These are phyloP conservation scores for Malurus melanocephalus DNA, from an alignment of 2,113 vertebrate species.

Conservation along the genomic window DNA sequence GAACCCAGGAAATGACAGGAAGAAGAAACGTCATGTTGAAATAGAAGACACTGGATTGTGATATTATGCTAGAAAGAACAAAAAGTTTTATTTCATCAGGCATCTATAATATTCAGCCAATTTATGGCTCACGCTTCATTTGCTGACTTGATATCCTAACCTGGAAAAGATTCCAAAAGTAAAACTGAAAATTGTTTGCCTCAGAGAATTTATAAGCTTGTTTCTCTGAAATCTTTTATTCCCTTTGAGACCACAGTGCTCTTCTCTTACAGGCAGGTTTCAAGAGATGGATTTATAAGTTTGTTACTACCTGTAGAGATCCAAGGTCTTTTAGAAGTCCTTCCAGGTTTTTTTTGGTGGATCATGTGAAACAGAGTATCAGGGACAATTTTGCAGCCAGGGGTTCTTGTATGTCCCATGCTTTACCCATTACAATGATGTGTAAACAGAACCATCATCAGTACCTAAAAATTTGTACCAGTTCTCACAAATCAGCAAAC, in stretches of 20 bases:
- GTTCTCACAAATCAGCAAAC: not conserved
- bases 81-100: not conserved
- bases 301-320: not conserved
- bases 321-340: not conserved
- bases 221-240: not conserved
- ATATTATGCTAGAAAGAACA: not conserved
- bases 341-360: not conserved
- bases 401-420: not conserved
- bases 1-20: not conserved
- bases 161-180: not conserved
- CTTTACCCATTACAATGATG: not conserved
- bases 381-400: not conserved
- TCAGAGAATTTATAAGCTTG: not conserved
- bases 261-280: not conserved
- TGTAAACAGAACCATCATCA: not conserved
- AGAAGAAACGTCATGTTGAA: not conserved
- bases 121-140: conserved; percentile 22
- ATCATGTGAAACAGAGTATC: not conserved
- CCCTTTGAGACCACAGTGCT: not conserved
- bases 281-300: not conserved
- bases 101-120: not conserved
- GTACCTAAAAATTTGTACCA: not conserved
- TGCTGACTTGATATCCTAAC: not conserved
- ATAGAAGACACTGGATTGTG: not conserved
- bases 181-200: not conserved